phyloP scores from a whole-genome alignment of 2,113 vertebrate genomes.

The Boleophthalmus pectinirostris region DNA sequence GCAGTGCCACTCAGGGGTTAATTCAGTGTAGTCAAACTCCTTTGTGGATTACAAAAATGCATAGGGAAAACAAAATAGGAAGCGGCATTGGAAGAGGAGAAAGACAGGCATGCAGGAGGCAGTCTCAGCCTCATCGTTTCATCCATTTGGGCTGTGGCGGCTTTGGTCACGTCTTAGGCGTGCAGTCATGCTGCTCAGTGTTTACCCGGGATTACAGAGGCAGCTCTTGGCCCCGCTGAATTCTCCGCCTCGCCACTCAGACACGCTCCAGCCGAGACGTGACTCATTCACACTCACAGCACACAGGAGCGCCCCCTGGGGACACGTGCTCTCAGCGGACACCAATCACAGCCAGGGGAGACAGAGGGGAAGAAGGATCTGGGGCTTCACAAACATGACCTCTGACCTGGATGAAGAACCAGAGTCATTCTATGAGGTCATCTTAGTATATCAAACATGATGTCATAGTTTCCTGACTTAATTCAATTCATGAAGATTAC shows the following conservation, averaged over 20 bases:
- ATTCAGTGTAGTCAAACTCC: constrained; percentile 45
- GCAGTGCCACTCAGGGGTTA: constrained; percentile 53
- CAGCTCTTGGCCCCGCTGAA: constrained; percentile 67
- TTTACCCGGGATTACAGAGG: constrained; percentile 75
- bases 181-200: constrained; percentile 75
- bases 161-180: constrained; percentile 69
- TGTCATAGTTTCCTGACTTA: constrained; percentile 27
- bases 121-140: constrained; percentile 55
- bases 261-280: constrained; percentile 71
- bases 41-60: constrained; percentile 37
- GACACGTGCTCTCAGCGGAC: constrained; percentile 43
- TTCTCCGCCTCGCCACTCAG: constrained; percentile 69
- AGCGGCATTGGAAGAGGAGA: constrained; percentile 43
- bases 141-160: constrained; percentile 64
- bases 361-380: constrained; percentile 30
- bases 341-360: constrained; percentile 40
- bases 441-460: constrained; percentile 53
- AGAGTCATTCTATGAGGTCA: constrained; percentile 42
- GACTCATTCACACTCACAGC: constrained; percentile 66
- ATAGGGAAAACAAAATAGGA: constrained; percentile 37
- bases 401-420: constrained; percentile 57
- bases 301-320: constrained; percentile 54
- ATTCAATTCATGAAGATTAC: background rate
- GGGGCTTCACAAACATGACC: constrained; percentile 51
- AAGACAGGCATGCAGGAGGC: constrained; percentile 43